Evolutionary conservation across 1,140 invertebrate species (phyloP).

Genomic region (Eubasilissa regina): DNA sequence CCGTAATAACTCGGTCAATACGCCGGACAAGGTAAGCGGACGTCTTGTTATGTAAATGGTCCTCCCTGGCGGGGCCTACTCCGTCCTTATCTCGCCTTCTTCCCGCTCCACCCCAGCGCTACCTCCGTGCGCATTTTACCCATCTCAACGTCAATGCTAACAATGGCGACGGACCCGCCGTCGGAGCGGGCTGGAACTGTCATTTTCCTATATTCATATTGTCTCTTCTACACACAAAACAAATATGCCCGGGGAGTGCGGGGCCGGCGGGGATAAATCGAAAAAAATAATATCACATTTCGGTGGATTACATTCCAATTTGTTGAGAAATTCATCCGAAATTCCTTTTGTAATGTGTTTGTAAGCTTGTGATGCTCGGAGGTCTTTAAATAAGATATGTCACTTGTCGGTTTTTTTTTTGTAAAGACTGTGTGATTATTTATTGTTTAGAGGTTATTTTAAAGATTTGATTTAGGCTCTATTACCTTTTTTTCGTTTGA

Average conservation of each 20-base stretch:
- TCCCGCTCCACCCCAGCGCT: constrained; percentile 9
- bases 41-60: constrained; percentile 46
- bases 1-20: constrained; percentile 45
- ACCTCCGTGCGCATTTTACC: constrained; percentile 36
- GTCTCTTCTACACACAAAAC: constrained; percentile 45
- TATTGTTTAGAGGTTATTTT: no score
- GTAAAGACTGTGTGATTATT: no score
- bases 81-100: constrained; percentile 15
- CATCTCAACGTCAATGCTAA: constrained; percentile 52
- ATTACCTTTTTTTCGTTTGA: no score
- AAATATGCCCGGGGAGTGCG: constrained; percentile 40
- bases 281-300: constrained; percentile 40
- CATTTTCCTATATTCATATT: constrained; percentile 51
- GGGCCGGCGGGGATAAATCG: constrained; percentile 15
- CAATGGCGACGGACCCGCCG: constrained; percentile 43
- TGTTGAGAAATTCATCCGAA: constrained; percentile 6
- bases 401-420: constrained; percentile 4
- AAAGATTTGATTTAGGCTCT: no score
- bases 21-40: not conserved
- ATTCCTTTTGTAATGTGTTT: constrained; percentile 3
- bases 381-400: constrained; percentile 18
- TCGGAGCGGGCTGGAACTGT: constrained; percentile 38
- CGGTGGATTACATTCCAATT: constrained; percentile 24
- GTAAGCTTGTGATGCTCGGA: not conserved
- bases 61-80: not conserved